Evolutionary conservation across 2,113 vertebrate species (phyloP), one percentile per base, ranked within the genome.

Genomic region (Theristicus caerulescens): DNA sequence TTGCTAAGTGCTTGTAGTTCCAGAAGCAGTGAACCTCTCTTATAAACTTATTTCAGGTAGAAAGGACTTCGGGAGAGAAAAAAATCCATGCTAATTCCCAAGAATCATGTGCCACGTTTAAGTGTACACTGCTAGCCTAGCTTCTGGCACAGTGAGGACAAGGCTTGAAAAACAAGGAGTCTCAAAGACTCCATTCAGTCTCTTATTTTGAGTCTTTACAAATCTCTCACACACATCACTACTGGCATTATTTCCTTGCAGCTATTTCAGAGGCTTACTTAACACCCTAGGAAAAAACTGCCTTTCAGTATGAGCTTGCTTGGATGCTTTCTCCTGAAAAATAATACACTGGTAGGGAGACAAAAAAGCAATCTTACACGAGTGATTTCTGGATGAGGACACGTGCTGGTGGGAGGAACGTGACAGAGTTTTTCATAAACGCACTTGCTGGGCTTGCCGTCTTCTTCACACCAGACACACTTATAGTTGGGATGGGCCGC

Each of bases 391-490:
- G 99, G 99, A 16, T 96, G 26, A 32, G 99, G 99, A 80, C 99
- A 99, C 0, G 81, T 96, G 64, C 96, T 38, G 0, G 95, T 92
- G 31, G 97, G 96, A 94, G 96, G 10, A 3, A 36, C 14, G 4
- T 13, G 65, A 90, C 99, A 99, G 65, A 98, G 97, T 1, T 97
- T 85, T 29, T 91, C 92, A 74, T 99, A 99, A 52, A 99, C 93
- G 1, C 99, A 99, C 44, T 98, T 96, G 57, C 77, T 88, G 25
- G 97, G 94, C 17, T 94, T 92, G 3, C 95, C 27, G 9, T 83
- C 94, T 70, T 94, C 96, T 87, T 97, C 83, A 66, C 99, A 99
- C 99, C 99, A 99, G 47, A 99, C 99, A 24, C 99, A 99, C 11
- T 93, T 47, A 67, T 99, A 99, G 40, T 94, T 89, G 0, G 62